These are phyloP conservation scores for cattle (Bos taurus) DNA, from an alignment of 2,113 vertebrate species.

Conservation along the genomic window DNA sequence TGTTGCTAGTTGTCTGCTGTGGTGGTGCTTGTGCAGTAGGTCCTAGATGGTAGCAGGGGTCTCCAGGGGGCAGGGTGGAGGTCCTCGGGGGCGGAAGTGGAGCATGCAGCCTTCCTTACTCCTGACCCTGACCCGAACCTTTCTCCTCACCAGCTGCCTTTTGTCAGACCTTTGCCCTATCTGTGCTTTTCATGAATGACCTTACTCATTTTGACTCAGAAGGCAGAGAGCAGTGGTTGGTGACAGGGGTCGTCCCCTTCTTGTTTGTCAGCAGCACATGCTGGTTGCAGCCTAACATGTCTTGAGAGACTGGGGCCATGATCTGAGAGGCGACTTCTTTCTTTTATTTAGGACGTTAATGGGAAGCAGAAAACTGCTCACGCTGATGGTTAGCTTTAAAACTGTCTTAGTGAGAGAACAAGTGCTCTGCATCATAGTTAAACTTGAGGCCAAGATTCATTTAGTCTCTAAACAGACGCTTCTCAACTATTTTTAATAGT, in stretches of 20 bases:
- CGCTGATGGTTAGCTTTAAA: conserved; percentile 36
- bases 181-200: background rate
- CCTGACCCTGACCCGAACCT: background rate
- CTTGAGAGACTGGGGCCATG: background rate
- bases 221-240: background rate
- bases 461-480: conserved; percentile 60
- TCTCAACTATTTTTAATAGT: conserved; percentile 3
- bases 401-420: conserved; percentile 43
- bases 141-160: background rate
- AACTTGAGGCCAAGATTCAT: conserved; percentile 43
- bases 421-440: conserved; percentile 26
- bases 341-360: conserved; percentile 12
- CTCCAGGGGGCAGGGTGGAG: background rate
- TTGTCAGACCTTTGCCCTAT: background rate
- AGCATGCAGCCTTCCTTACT: background rate
- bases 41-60: background rate
- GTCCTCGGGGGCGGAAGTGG: background rate
- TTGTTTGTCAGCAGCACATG: background rate
- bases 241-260: background rate
- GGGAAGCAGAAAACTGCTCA: background rate
- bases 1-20: background rate
- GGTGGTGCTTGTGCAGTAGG: background rate
- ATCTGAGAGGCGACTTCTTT: background rate
- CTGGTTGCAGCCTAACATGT: background rate
- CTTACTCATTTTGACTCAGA: background rate